phyloP scores from a whole-genome alignment of 1,140 invertebrate genomes.

The Pseudobourletiella spinata region DNA sequence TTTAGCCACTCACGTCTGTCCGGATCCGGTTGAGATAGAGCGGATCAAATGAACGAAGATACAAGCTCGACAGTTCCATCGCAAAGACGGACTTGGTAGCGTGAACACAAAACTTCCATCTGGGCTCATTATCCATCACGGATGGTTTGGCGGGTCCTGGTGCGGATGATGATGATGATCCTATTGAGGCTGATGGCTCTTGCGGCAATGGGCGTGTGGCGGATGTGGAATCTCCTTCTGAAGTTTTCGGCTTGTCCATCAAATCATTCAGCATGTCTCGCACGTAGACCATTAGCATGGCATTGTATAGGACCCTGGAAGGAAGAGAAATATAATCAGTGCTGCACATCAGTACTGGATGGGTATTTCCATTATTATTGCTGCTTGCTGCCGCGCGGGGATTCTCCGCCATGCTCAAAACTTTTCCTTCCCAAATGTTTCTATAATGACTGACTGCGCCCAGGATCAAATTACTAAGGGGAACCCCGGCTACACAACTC shows the following conservation, averaged over 20 bases:
- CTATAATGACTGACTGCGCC: too few species aligned
- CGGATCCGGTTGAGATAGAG: conserved; percentile 16
- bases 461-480: too few species aligned
- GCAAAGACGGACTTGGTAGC: conserved; percentile 33
- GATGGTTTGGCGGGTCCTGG: background rate
- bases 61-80: conserved; percentile 33
- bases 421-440: too few species aligned
- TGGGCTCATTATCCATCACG: background rate
- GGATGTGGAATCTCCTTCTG: background rate
- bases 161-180: background rate
- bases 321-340: background rate
- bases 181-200: too few species aligned
- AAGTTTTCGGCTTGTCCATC: conserved; percentile 15
- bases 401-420: too few species aligned
- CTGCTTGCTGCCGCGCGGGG: too few species aligned
- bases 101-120: conserved; percentile 36
- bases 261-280: conserved; percentile 32
- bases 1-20: conserved; percentile 19
- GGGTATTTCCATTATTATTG: too few species aligned
- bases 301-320: conserved; percentile 27
- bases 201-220: background rate
- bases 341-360: too few species aligned
- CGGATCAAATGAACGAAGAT: conserved; percentile 24
- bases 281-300: conserved; percentile 28
- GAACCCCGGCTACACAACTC: too few species aligned